Evolutionary conservation across 2,888 invertebrate species (phyloP).

Genomic region (Meiosimyza decipiens): DNA sequence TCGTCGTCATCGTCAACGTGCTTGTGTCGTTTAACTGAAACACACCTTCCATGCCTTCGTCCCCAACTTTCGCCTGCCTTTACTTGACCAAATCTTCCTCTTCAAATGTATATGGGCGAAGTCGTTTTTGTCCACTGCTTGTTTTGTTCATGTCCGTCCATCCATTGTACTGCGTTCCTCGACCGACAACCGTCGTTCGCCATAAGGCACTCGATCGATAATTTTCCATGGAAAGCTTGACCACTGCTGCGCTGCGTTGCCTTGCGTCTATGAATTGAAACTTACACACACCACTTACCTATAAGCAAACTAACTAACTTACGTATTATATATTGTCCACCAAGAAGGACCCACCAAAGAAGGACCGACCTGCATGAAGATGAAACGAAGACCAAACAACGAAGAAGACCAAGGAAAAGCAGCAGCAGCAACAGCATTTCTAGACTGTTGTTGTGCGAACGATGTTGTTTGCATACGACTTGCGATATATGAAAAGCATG

Average conservation of each 20-base stretch:
- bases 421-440: slow-evolving; percentile 28
- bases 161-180: slow-evolving; percentile 58
- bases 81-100: neutral
- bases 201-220: slow-evolving; percentile 66
- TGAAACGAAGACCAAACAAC: slow-evolving; percentile 39
- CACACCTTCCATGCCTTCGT: slow-evolving; percentile 38
- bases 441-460: slow-evolving; percentile 56
- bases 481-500: slow-evolving; percentile 63
- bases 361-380: slow-evolving; percentile 51
- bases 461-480: slow-evolving; percentile 65
- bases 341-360: slow-evolving; percentile 49
- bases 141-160: slow-evolving; percentile 43
- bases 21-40: slow-evolving; percentile 59
- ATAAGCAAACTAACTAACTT: slow-evolving; percentile 49
- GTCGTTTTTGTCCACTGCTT: neutral
- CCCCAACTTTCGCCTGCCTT: slow-evolving; percentile 40
- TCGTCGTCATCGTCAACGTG: slow-evolving; percentile 50
- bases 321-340: slow-evolving; percentile 34
- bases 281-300: slow-evolving; percentile 55
- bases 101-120: no score
- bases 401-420: slow-evolving; percentile 50
- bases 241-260: slow-evolving; percentile 54
- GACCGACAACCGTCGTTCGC: slow-evolving; percentile 47
- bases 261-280: slow-evolving; percentile 63
- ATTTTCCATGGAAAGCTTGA: slow-evolving; percentile 64